A percentile compares a stretch with the other conserved stretches of the same genome.
Evolutionary conservation across 2,888 invertebrate genomes (phyloP).

Genomic region (Heteromyza rotundicornis): DNA sequence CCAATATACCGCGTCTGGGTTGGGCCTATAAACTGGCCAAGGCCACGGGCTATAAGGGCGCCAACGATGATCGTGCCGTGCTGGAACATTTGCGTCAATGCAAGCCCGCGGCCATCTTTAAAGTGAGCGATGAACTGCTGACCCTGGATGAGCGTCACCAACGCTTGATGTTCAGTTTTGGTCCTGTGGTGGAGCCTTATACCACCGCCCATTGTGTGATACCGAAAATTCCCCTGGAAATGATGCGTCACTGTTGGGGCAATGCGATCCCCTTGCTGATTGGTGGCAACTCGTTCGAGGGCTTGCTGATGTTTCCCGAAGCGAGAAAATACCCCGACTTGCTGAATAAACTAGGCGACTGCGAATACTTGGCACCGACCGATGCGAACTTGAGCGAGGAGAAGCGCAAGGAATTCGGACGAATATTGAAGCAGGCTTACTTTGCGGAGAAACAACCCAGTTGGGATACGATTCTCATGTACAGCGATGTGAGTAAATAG

Average conservation of each 20-base stretch:
- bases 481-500: conserved; percentile 54
- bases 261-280: conserved; percentile 58
- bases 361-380: conserved; percentile 54
- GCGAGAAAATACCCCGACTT: conserved; percentile 54
- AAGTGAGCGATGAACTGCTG: conserved; percentile 54
- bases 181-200: conserved; percentile 58
- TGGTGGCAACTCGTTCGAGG: conserved; percentile 60
- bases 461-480: conserved; percentile 56
- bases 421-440: conserved; percentile 61
- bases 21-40: conserved; percentile 56
- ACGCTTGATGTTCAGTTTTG: conserved; percentile 53
- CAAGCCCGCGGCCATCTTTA: conserved; percentile 53
- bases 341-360: conserved; percentile 47
- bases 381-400: conserved; percentile 48
- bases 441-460: conserved; percentile 61
- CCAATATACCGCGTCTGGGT: conserved; percentile 47
- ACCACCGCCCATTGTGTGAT: conserved; percentile 53
- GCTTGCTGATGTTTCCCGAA: conserved; percentile 55
- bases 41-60: conserved; percentile 55
- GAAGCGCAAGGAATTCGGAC: conserved; percentile 55
- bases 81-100: conserved; percentile 56
- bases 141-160: conserved; percentile 54
- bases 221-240: conserved; percentile 51
- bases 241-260: conserved; percentile 59
- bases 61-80: conserved; percentile 53